Percentiles rank a stretch among this genome's conserved stretches.
phyloP scores from a whole-genome alignment of 1,140 invertebrate species.

The Diploscapter pachys region DNA sequence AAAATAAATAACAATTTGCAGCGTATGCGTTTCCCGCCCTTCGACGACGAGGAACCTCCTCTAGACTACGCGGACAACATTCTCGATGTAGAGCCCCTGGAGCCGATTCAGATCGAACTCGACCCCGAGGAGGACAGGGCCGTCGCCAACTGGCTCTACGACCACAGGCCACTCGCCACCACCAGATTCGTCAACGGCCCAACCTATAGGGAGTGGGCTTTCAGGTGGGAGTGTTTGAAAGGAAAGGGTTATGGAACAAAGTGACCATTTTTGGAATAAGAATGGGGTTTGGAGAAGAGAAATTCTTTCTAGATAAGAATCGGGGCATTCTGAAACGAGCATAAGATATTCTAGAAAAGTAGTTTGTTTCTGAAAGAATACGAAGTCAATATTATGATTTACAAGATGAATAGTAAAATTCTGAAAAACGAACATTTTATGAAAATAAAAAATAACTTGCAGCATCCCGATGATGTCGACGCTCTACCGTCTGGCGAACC shows the following conservation, averaged over 20 bases:
- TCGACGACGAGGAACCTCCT: conserved; percentile 99
- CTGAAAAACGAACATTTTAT: too few relatives aligned
- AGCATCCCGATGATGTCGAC: conserved; percentile 92
- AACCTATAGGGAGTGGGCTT: conserved; percentile 92
- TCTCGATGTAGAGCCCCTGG: conserved; percentile 94
- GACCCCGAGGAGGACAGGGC: conserved; percentile 90
- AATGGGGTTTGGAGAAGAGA: too few relatives aligned
- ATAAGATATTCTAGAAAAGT: too few relatives aligned
- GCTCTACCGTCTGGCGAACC: conserved; percentile 92
- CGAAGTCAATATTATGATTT: too few relatives aligned
- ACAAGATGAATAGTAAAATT: too few relatives aligned
- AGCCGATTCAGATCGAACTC: conserved; percentile 97
- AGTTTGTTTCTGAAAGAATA: too few relatives aligned
- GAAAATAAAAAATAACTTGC: too few relatives aligned
- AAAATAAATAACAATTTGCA: conserved; percentile 63
- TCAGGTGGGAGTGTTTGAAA: conserved; percentile 60
- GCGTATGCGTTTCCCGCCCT: conserved; percentile 97
- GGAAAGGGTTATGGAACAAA: too few relatives aligned
- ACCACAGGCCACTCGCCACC: conserved; percentile 90
- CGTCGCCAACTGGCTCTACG: conserved; percentile 89
- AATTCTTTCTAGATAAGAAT: too few relatives aligned
- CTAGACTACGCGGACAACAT: conserved; percentile 99
- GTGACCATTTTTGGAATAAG: too few relatives aligned
- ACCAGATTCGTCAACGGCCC: conserved; percentile 90
- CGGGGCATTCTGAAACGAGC: too few relatives aligned